Conservation (phyloP, 2,113 vertebrate species). For the Epinephelus fuscoguttatus region DNA sequence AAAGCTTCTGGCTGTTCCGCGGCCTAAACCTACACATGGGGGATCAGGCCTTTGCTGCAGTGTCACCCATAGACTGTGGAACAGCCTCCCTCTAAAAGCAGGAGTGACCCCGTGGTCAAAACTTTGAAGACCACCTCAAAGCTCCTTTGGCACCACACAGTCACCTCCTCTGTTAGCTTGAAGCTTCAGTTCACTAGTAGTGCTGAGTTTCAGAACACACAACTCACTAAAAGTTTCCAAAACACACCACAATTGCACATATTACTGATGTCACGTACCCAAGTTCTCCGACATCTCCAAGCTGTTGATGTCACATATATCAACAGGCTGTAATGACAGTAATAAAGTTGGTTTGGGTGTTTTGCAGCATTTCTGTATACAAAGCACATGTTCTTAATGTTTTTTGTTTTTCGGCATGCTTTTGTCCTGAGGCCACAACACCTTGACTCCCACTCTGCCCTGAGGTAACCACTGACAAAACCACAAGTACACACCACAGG, state of each 20-base stretch:
- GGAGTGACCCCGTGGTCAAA: not conserved
- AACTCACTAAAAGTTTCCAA: not conserved
- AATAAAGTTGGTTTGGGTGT: not conserved
- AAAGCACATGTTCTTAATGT: not conserved
- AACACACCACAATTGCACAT: not conserved
- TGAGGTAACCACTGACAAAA: slow-evolving; percentile 1
- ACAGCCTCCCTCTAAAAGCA: slow-evolving; percentile 10
- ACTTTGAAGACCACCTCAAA: slow-evolving; percentile 18
- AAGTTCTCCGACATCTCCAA: not conserved
- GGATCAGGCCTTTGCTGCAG: not conserved
- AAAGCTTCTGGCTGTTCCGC: not conserved
- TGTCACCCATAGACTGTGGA: not conserved
- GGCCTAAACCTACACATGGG: not conserved
- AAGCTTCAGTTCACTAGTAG: not conserved
- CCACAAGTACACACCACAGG: not conserved
- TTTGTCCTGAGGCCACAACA: not conserved
- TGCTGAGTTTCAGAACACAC: not conserved
- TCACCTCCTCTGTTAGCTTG: not conserved
- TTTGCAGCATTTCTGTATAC: not conserved
- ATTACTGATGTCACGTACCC: not conserved
- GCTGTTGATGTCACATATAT: not conserved
- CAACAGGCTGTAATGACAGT: not conserved
- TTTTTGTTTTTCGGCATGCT: not conserved
- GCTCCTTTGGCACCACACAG: not conserved
- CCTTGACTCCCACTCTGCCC: not conserved